Conservation (phyloP, 1,140 invertebrate species). For the Caenorhabditis latens region DNA sequence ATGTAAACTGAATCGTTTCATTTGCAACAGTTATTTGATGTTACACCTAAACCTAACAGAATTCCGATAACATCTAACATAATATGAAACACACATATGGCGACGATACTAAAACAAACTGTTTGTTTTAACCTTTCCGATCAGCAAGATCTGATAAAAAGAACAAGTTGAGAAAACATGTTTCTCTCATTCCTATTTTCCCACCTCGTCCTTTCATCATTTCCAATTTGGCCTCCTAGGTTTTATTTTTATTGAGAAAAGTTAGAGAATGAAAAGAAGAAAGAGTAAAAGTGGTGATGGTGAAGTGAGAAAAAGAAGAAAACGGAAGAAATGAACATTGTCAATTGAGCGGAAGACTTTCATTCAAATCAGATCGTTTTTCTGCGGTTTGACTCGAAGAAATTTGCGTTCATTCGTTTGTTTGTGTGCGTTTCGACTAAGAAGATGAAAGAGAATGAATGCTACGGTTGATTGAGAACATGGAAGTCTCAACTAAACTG, state of each 20-base stretch:
- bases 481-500: background rate
- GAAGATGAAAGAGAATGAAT: background rate
- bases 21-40: no score
- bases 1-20: no score
- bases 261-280: background rate
- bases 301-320: background rate
- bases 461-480: slow-evolving; percentile 20
- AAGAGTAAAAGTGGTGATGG: background rate
- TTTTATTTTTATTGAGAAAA: slow-evolving; percentile 7
- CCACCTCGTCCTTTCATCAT: slow-evolving; percentile 11
- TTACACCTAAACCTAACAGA: no score
- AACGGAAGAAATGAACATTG: background rate
- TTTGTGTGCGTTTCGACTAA: slow-evolving; percentile 20
- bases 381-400: background rate
- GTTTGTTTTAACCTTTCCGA: slow-evolving; percentile 34
- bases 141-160: slow-evolving; percentile 15
- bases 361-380: background rate
- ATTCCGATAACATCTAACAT: slow-evolving; percentile 15
- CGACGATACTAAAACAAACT: slow-evolving; percentile 36
- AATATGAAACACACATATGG: slow-evolving; percentile 21
- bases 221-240: background rate
- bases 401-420: background rate
- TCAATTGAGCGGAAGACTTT: slow-evolving; percentile 1
- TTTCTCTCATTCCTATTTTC: slow-evolving; percentile 10
- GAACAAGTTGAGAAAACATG: slow-evolving; percentile 29